Base-by-base conservation (phyloP, 2,113 vertebrate species). In the Calyptomena viridis region DNA sequence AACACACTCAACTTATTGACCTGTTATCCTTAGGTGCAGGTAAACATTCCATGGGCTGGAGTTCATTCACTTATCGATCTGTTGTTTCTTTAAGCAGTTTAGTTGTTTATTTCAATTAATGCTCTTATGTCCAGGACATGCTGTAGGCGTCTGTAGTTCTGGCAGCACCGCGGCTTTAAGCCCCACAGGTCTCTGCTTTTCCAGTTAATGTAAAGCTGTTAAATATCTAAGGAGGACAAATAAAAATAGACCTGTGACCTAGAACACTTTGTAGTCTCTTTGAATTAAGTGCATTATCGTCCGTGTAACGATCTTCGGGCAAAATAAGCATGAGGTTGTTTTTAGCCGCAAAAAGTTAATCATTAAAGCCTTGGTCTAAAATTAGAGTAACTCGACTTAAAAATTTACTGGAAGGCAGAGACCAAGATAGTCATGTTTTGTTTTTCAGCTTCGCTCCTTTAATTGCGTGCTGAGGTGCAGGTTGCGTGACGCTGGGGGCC, bases 241-340 rank as follows among this genome's bases (percentile, higher is more conserved):
- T 97, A 96, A 97, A 98, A 98, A 98, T 97, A 98, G 97, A 86
- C 95, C 50, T 33, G 64, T 97, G 98, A 97, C 98, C 97, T 97
- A 96, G 97, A 98, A 98, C 96, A 97, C 71, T 90, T 81, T 92
- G 95, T 97, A 59, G 77, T 97, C 95, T 88, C 94, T 97, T 85
- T 75, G 94, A 96, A 97, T 94, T 93, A 96, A 96, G 89, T 94
- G 84, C 67, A 89, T 93, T 96, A 92, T 96, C 96, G 80, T 96
- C 89, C 25, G 3, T 85, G 58, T 87, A 94, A 90, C 47, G 77
- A 33, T 96, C 90, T 96, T 96, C 60, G 63, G 83, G 62, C 73
- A 79, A 87, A 97, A 59, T 52, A 86, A 96, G 40, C 40, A 60
- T 1, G 81, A 88, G 63, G 78, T 96, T 95, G 95, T 87, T 97